phyloP scores from a whole-genome alignment of 2,797 vertebrate genomes.

The Streptopelia turtur region DNA sequence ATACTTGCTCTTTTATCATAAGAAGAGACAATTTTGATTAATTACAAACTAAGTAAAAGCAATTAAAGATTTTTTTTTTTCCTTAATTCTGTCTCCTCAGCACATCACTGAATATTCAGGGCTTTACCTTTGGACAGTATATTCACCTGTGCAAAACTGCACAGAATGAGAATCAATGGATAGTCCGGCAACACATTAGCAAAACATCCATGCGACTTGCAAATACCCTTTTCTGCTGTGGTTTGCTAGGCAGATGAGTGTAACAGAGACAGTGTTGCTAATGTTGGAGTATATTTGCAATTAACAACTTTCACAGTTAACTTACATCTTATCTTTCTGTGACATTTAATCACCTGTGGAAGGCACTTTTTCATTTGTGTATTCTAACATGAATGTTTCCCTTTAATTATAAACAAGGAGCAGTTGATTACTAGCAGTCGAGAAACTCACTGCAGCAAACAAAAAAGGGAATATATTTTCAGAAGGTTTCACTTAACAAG shows the following conservation, averaged over 20 bases:
- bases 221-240: neutral
- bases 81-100: neutral
- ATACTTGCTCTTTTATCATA: neutral
- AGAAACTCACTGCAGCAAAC: constrained; percentile 50
- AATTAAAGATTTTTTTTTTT: neutral
- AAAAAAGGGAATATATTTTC: constrained; percentile 53
- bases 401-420: constrained; percentile 71
- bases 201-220: neutral
- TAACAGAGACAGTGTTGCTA: neutral
- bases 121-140: neutral
- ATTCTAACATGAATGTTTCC: constrained; percentile 55
- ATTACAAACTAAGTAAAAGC: neutral
- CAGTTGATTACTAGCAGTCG: constrained; percentile 48
- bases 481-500: constrained; percentile 63
- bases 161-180: neutral
- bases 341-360: constrained; percentile 58
- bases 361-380: constrained; percentile 64
- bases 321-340: constrained; percentile 14
- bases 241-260: neutral
- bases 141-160: neutral
- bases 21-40: neutral
- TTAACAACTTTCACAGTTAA: constrained; percentile 51
- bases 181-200: neutral
- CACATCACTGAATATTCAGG: neutral
- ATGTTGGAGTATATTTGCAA: constrained; percentile 32